A percentile compares a stretch with the other conserved stretches of the same genome.
phyloP scores from a whole-genome alignment of 2,888 invertebrate species.

The Lycophotia porphyrea region DNA sequence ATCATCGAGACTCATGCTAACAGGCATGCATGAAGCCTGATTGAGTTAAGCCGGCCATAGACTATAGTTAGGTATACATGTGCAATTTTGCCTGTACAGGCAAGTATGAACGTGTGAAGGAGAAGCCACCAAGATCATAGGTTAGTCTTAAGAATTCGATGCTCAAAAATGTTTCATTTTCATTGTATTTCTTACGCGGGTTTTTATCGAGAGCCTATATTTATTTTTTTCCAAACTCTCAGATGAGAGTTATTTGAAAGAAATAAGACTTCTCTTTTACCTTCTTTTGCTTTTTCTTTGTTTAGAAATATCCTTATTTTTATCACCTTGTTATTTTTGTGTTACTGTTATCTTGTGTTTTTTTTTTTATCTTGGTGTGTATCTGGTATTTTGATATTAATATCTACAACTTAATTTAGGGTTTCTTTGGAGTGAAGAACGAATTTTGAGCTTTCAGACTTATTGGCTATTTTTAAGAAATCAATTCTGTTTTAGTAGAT shows the following conservation, averaged over 20 bases:
- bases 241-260: neutral
- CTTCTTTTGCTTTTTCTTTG: neutral
- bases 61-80: neutral
- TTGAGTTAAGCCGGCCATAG: neutral
- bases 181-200: too few species aligned
- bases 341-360: neutral
- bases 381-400: neutral
- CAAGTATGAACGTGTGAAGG: too few species aligned
- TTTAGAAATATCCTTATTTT: conserved; percentile 1
- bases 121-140: neutral
- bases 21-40: conserved; percentile 27
- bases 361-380: neutral
- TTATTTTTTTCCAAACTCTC: neutral
- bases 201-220: neutral
- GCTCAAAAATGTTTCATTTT: neutral
- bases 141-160: neutral
- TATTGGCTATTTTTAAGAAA: neutral
- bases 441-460: neutral
- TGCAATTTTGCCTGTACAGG: neutral
- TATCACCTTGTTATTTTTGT: neutral
- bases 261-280: neutral
- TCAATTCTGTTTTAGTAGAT: neutral
- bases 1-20: neutral
- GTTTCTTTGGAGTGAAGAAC: neutral
- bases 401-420: neutral